Percentiles rank a stretch among this genome's conserved stretches.
Conservation (phyloP, 2,888 invertebrate species). For the Leptopterna dolabrata region DNA sequence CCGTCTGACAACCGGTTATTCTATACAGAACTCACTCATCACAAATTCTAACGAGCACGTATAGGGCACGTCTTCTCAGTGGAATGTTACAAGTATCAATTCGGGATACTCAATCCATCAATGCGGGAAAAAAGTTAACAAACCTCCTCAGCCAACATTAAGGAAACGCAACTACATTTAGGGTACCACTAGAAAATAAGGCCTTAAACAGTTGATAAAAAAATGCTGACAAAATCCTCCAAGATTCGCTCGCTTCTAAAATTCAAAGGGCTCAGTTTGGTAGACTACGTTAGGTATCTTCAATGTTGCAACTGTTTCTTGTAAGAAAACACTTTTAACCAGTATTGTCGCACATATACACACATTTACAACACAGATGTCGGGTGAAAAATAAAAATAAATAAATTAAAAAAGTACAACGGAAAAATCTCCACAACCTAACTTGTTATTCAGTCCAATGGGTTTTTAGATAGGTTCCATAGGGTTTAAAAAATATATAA, state of each 20-base stretch:
- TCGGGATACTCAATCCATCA: too few relatives aligned
- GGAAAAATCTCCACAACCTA: background rate
- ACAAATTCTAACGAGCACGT: too few relatives aligned
- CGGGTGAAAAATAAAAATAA: background rate
- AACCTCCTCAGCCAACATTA: too few relatives aligned
- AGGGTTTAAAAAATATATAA: background rate
- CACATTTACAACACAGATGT: background rate
- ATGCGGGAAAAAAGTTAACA: too few relatives aligned
- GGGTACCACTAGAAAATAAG: too few relatives aligned
- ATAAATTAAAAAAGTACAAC: background rate
- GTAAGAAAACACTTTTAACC: background rate
- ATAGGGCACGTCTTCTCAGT: too few relatives aligned
- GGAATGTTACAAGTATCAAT: too few relatives aligned
- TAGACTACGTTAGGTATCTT: background rate
- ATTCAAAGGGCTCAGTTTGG: background rate
- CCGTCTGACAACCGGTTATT: too few relatives aligned
- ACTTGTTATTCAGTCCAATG: conserved; percentile 7
- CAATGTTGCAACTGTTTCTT: background rate
- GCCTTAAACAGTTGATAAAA: too few relatives aligned
- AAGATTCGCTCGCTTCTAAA: background rate
- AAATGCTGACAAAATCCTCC: background rate
- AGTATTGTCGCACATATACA: conserved; percentile 1
- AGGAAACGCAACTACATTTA: too few relatives aligned
- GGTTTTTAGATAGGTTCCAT: background rate
- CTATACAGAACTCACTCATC: too few relatives aligned